Conservation (phyloP, 2,888 invertebrate species). For the Limnephilus auricula region DNA sequence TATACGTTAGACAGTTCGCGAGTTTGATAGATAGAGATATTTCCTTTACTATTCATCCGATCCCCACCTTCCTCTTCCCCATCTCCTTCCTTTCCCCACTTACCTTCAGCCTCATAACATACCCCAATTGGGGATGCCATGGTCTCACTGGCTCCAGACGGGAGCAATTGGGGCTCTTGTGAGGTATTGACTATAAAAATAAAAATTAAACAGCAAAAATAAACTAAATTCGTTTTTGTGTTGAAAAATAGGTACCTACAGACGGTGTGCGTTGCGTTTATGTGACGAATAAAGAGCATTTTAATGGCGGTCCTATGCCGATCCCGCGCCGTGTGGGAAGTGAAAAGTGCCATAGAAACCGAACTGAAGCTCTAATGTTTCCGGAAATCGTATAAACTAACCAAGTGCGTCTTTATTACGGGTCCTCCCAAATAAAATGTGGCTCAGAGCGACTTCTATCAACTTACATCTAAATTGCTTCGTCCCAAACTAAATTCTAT, state of each 20-base stretch:
- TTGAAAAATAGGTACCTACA: not conserved
- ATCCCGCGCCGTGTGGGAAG: constrained; percentile 20
- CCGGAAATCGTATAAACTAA: constrained; percentile 51
- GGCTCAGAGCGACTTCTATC: not conserved
- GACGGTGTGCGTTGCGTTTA: not conserved
- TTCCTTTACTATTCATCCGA: too few relatives aligned
- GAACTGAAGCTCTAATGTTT: constrained; percentile 26
- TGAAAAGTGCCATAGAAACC: constrained; percentile 18
- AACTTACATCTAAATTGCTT: not conserved
- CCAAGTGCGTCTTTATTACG: not conserved
- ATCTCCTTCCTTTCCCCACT: too few relatives aligned
- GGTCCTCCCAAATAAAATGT: not conserved
- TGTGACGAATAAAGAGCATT: constrained; percentile 12
- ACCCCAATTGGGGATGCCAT: too few relatives aligned
- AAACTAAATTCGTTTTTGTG: not conserved
- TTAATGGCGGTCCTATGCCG: not conserved
- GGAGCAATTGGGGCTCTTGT: too few relatives aligned
- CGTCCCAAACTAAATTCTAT: not conserved
- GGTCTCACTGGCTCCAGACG: too few relatives aligned
- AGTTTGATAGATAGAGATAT: too few relatives aligned
- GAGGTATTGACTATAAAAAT: not conserved
- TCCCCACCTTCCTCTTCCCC: too few relatives aligned
- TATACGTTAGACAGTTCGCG: too few relatives aligned
- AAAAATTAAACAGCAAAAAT: not conserved
- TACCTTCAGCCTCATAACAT: too few relatives aligned